Evolutionary conservation across 2,888 invertebrate species (phyloP).

Genomic region (Allophyes oxyacanthae): DNA sequence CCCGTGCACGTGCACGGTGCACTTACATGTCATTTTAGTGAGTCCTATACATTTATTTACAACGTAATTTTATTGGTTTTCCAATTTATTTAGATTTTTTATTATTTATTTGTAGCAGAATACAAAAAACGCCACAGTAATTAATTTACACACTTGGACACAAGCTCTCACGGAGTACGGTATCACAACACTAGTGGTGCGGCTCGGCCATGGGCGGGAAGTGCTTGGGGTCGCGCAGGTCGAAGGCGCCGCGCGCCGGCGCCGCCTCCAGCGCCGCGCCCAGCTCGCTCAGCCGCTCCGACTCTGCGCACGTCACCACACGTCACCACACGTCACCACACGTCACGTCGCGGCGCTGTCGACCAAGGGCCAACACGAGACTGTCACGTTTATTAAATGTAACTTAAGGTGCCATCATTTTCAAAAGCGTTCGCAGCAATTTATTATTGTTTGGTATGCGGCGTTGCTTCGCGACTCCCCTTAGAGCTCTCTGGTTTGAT

Average conservation of each 20-base stretch:
- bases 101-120: conserved; percentile 34
- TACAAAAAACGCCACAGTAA: conserved; percentile 28
- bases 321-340: too few relatives aligned
- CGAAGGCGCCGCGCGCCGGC: conserved; percentile 91
- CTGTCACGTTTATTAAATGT: too few relatives aligned
- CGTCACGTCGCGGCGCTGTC: too few relatives aligned
- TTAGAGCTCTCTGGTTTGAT: too few relatives aligned
- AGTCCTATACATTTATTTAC: conserved; percentile 56
- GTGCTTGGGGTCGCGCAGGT: conserved; percentile 94
- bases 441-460: too few relatives aligned
- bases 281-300: conserved; percentile 93
- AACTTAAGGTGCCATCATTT: too few relatives aligned
- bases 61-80: conserved; percentile 53
- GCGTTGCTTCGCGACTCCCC: too few relatives aligned
- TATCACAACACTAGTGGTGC: conserved; percentile 34
- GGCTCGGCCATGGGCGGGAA: conserved; percentile 92
- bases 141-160: conserved; percentile 42
- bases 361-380: too few relatives aligned
- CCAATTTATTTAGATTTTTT: conserved; percentile 34
- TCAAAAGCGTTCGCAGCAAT: too few relatives aligned
- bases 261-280: conserved; percentile 91
- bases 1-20: conserved; percentile 6
- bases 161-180: conserved; percentile 42
- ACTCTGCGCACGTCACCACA: conserved; percentile 86
- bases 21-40: conserved; percentile 23